Base-by-base conservation (phyloP, 2,113 vertebrate genomes). In the Melanerpes aurifrons region DNA sequence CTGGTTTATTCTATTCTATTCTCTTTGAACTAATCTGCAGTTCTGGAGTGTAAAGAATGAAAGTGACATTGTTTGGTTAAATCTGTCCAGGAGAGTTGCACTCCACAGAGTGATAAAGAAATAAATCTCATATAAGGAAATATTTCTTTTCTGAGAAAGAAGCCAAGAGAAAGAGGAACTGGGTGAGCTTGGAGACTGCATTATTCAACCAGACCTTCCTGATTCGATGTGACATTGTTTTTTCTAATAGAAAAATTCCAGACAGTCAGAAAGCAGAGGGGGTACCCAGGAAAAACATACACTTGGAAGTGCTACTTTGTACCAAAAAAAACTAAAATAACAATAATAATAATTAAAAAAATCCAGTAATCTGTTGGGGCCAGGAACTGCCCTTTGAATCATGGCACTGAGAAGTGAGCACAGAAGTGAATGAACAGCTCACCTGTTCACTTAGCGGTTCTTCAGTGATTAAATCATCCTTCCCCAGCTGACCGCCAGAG, bases 181-280 rank as follows among this genome's bases (percentile, higher is more conserved):
- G 87, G 28, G 31, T 85, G 61, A 95, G 43, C 64, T 6, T 80
- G 32, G 15, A 91, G 64, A 80, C 67, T 87, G 22, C 40, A 47
- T 56, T 92, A 47, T 56, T 92, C n/a, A 91, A 80, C 70, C 11
- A 53, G 59, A 79, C 37, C 69, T 93, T 92, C 87, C 75, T 91
- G 89, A 93, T 93, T 92, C 84, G 73, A 61, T 48, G 43, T 80
- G 95, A 95, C 92, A 77, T 43, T 77, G 59, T 80, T 96, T 94
- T 94, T 94, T 82, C 64, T 91, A 82, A 91, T 87, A 20, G 5
- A 91, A 90, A 92, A 90, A 89, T 94, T 92, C 95, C 89, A 93
- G 94, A 85, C 86, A 84, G 92, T 85, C 89, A 89, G 82, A 95
- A 94, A 77, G 77, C 87, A 87, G 84, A 92, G 75, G 57, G 56